Evolutionary conservation across 2,113 vertebrate species (phyloP).

Genomic region (Dipodomys spectabilis): DNA sequence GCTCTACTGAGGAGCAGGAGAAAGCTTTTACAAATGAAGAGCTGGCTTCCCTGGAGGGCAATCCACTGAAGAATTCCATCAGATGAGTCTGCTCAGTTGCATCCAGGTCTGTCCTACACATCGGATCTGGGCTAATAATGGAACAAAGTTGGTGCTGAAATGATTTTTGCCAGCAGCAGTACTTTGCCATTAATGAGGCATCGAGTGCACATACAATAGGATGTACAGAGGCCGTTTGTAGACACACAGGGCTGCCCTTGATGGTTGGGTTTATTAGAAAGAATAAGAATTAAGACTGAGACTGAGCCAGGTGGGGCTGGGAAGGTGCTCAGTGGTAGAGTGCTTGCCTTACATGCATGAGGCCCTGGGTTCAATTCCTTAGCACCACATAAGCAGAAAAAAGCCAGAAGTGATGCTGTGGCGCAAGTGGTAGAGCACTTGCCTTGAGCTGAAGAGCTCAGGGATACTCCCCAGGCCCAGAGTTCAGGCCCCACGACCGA

Average conservation of each 20-base stretch:
- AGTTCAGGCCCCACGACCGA: too few species aligned
- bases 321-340: too few species aligned
- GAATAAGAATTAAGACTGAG: neutral
- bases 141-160: neutral
- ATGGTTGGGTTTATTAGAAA: neutral
- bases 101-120: constrained; percentile 4
- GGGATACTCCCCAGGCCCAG: too few species aligned
- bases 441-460: too few species aligned
- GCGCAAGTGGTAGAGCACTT: too few species aligned
- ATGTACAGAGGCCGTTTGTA: neutral
- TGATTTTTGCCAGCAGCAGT: constrained; percentile 3
- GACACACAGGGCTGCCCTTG: neutral
- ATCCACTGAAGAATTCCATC: constrained; percentile 33
- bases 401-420: too few species aligned
- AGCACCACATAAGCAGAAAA: too few species aligned
- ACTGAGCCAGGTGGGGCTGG: too few species aligned
- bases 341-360: too few species aligned
- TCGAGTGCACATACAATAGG: neutral
- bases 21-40: constrained; percentile 1
- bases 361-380: too few species aligned
- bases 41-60: constrained; percentile 18
- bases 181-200: neutral
- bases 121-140: neutral
- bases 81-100: neutral
- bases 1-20: neutral